These are phyloP conservation scores for Lasioglossum figueresi DNA, from an alignment of 2,888 invertebrate genomes.

Conservation along the genomic window DNA sequence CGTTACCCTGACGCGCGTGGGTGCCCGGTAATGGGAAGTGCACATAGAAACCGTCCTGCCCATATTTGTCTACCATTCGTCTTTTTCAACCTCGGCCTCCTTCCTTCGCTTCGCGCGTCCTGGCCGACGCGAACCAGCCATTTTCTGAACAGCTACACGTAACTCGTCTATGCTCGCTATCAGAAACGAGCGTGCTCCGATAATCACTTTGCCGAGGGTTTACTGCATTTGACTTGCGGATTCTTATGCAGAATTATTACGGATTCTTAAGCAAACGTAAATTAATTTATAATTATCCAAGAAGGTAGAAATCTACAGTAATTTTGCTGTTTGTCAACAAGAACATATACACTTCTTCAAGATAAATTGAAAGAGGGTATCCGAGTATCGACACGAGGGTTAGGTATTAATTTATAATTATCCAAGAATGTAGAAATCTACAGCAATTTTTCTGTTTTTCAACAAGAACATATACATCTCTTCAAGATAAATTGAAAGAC, in stretches of 20 bases:
- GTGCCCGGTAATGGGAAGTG: conserved; percentile 81
- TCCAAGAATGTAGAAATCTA: background rate
- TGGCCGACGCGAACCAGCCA: conserved; percentile 40
- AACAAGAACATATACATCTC: background rate
- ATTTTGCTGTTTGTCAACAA: background rate
- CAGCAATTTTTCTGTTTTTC: background rate
- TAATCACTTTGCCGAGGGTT: background rate
- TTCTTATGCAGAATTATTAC: no score
- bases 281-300: background rate
- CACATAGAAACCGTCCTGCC: conserved; percentile 81
- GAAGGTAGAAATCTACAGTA: background rate
- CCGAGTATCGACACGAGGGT: background rate
- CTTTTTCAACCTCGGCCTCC: conserved; percentile 69
- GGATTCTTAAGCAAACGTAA: background rate
- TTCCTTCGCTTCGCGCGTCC: conserved; percentile 37
- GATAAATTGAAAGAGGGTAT: background rate
- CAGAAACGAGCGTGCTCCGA: background rate
- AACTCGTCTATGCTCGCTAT: background rate
- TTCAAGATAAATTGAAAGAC: background rate
- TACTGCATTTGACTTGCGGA: background rate
- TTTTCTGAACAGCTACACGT: conserved; percentile 36
- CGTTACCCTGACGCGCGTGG: conserved; percentile 77
- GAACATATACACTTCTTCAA: background rate
- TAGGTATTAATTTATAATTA: no score
- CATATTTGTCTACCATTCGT: conserved; percentile 81